Conservation (phyloP, 2,113 vertebrate genomes). For the Chinchilla lanigera region DNA sequence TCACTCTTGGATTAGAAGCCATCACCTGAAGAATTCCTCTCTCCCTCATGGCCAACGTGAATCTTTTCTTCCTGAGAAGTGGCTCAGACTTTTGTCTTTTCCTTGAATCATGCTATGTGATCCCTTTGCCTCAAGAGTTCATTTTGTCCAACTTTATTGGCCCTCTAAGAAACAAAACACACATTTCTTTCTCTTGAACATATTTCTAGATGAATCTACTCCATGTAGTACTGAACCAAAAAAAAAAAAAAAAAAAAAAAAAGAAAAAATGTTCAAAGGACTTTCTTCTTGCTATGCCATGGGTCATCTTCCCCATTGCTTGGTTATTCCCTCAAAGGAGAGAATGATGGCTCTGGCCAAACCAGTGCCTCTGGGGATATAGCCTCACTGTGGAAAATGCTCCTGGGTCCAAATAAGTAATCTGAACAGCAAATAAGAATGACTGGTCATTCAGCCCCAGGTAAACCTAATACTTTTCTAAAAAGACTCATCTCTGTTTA, state of each 20-base stretch:
- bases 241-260: neutral
- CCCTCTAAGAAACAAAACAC: neutral
- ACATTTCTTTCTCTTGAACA: neutral
- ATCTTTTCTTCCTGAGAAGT: neutral
- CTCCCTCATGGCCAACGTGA: accelerated
- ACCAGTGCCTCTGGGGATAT: neutral
- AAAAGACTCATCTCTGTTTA: neutral
- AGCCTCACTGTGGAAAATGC: neutral
- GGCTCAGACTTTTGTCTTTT: neutral
- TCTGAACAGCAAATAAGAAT: neutral
- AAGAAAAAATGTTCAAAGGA: too few species aligned
- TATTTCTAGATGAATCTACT: neutral
- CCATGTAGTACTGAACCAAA: neutral
- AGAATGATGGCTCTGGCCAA: neutral
- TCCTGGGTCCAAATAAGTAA: neutral
- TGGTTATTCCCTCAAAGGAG: neutral
- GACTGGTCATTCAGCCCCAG: neutral
- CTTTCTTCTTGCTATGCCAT: neutral
- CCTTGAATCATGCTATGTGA: neutral
- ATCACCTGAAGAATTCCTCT: neutral
- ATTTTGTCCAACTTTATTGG: neutral
- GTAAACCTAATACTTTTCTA: neutral
- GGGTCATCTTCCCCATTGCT: neutral
- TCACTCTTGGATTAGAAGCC: neutral
- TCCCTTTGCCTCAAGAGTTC: neutral